Evolutionary conservation across 2,797 vertebrate genomes (phyloP), one percentile per base, ranked within the genome.

Genomic region (Phoeniculus purpureus): DNA sequence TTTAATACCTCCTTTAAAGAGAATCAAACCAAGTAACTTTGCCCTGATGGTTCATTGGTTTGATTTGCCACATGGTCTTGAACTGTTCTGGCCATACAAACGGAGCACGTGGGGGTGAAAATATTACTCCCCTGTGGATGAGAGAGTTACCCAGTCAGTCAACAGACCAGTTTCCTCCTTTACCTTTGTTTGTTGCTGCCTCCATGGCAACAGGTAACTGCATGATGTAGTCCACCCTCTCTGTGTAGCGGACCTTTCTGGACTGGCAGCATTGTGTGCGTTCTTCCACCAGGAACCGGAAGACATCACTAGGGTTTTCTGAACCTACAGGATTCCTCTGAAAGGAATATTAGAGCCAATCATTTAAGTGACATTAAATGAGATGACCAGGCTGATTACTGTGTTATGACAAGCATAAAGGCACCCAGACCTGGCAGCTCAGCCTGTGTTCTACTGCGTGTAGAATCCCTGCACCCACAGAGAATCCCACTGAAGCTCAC

Each of bases 281-380:
- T 88, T 99, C 99, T 96, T 99, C 99, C 94, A 99, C 98, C 96
- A 99, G 96, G 97, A 99, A 99, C 51, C 99, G 98, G 94, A 99
- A 99, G 68, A 98, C 98, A 3, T 99, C 99, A 1, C 98, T 99
- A 34, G 99, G 99, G 87, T 99, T 99, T 97, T 99, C 99, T 0
- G 98, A 98, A 58, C 99, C 98, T 17, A 98, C 98, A 1, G 98
- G 98, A 96, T 99, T 99, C 94, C 99, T 99, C 99, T 99, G 96
- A 37, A 96, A 87, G 61, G 64, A 47, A 43, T 12, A 89, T 31
- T 7, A 64, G 22, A 91, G 15, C 61, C 5, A 22, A 11, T 70
- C 31, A 85, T 34, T 51, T 7, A 29, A 27, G n/a, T 9, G 48
- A 29, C 0, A 0, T n/a, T 12, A 40, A 31, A 9, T 11, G 31